phyloP scores from a whole-genome alignment of 2,797 vertebrate genomes.

The Craterocephalus amniculus region DNA sequence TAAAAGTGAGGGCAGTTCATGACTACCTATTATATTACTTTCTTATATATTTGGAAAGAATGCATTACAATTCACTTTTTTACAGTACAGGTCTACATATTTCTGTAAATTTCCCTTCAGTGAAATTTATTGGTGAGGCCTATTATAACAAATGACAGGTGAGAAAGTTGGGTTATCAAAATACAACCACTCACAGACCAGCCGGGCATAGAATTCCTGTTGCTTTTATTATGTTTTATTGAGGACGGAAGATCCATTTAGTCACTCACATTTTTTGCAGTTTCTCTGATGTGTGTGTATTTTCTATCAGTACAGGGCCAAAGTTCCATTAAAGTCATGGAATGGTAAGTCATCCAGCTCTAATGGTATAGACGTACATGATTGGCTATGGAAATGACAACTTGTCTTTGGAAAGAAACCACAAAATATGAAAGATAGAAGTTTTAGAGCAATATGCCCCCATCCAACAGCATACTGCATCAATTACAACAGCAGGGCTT shows the following conservation, averaged over 20 bases:
- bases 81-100: background rate
- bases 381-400: too few relatives aligned
- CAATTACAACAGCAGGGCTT: too few relatives aligned
- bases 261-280: background rate
- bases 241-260: background rate
- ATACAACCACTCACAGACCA: background rate
- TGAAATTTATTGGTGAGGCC: background rate
- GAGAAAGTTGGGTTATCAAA: background rate
- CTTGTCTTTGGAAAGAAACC: too few relatives aligned
- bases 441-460: too few relatives aligned
- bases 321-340: too few relatives aligned
- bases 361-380: too few relatives aligned
- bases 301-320: background rate
- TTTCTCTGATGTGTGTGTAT: background rate
- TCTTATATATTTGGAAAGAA: constrained; percentile 37
- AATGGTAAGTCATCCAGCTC: too few relatives aligned
- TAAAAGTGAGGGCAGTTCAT: constrained; percentile 36
- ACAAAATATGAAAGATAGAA: too few relatives aligned
- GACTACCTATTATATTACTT: constrained; percentile 38
- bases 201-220: background rate
- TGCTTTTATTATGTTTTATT: background rate
- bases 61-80: constrained; percentile 30
- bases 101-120: background rate
- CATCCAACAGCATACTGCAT: too few relatives aligned
- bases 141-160: constrained; percentile 3